These are phyloP conservation scores for Hypomecis atomaria DNA, from an alignment of 2,888 invertebrate genomes.

Conservation along the genomic window DNA sequence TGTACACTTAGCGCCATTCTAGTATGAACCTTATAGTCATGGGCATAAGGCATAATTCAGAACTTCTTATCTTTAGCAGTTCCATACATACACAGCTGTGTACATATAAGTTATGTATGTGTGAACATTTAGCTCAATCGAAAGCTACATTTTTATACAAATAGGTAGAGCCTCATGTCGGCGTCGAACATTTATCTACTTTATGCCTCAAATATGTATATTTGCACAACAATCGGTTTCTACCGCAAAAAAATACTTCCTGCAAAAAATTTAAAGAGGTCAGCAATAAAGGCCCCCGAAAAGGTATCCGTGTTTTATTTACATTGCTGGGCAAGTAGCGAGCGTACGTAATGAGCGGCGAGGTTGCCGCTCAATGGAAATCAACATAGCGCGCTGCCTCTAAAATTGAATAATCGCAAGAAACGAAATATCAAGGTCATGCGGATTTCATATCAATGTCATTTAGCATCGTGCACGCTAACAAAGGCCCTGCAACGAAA, in stretches of 20 bases:
- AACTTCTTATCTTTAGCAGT: conserved; percentile 54
- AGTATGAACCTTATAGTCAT: conserved; percentile 59
- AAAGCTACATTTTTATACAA: conserved; percentile 38
- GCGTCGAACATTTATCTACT: conserved; percentile 20
- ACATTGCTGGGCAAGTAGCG: conserved; percentile 75
- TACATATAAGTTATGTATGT: conserved; percentile 63
- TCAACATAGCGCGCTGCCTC: conserved; percentile 71
- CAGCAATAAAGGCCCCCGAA: conserved; percentile 73
- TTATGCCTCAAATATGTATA: conserved; percentile 24
- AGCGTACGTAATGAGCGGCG: conserved; percentile 69
- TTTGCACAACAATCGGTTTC: conserved; percentile 46
- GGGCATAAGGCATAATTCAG: conserved; percentile 57
- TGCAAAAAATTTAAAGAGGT: conserved; percentile 63
- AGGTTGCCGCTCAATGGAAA: conserved; percentile 72
- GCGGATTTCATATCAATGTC: conserved; percentile 84
- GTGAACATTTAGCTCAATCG: conserved; percentile 50
- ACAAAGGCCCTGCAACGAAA: conserved; percentile 84
- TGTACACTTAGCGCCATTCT: conserved; percentile 43
- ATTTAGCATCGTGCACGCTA: conserved; percentile 83
- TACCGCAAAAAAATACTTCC: conserved; percentile 53
- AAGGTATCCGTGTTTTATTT: conserved; percentile 75
- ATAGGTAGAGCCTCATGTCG: conserved; percentile 29
- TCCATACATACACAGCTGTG: conserved; percentile 67
- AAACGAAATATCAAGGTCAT: conserved; percentile 84
- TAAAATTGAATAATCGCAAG: conserved; percentile 78